Evolutionary conservation across 2,888 invertebrate species (phyloP), one percentile per base, ranked within the genome.

Genomic region (Drosophila meridiana): DNA sequence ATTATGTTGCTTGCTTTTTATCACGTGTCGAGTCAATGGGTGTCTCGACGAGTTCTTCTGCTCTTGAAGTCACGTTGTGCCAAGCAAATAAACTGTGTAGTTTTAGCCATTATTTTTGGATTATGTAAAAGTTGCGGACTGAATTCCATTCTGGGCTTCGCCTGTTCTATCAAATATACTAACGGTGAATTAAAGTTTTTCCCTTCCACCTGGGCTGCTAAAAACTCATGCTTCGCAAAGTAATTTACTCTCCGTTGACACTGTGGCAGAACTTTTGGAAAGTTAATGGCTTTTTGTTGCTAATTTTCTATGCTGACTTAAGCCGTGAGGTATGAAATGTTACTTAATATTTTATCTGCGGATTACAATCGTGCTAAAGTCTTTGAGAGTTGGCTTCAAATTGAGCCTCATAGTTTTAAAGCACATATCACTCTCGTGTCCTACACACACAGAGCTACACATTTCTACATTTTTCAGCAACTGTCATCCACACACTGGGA

Each of bases 11-110:
- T 9, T 9, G 9, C 8, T 11, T 26, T 48, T 30, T 14, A 7
- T 30, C 30, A 7, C 14, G 4, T 30, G 30, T 13, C 28, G 32
- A 11, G 56, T 8, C 45, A 60, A 63, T 45, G 63, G 56, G 20
- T 53, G 20, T 13, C 36, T 53, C 43, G 9, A 43, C 3, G 8
- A 43, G 4, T 43, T 8, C 20, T 20, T 43, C 43, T 9, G 43
- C 43, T 20, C 20, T 20, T 43, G 43, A 43, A 20, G 9, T 43
- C 20, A 20, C 20, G 2, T 26, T 43, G 4, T 4, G 11, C 4
- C 9, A 43, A 61, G 58, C 40, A 56, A 72, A 76, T 68, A 56
- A 56, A 60, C 62, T 68, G 50, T 45, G 8, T 38, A 28, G 26
- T 11, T 38, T 43, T 40, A 30, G n/a, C 20, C 30, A 2, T n/a